These are phyloP conservation scores for Agapetus fuscipes DNA, from an alignment of 2,888 invertebrate genomes.

Conservation along the genomic window DNA sequence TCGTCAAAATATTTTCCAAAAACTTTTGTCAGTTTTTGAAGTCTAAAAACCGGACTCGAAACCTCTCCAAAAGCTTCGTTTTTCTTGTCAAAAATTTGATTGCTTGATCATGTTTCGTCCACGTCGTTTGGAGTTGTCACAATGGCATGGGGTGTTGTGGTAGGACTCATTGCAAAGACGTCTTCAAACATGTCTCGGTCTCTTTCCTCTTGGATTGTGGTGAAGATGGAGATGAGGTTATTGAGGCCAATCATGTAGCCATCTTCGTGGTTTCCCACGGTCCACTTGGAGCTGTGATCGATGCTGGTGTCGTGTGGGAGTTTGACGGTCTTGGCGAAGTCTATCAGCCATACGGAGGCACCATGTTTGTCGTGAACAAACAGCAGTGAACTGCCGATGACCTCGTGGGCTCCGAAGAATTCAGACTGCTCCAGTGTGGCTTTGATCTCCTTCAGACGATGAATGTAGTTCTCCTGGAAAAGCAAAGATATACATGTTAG, in stretches of 20 bases:
- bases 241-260: slow-evolving; percentile 89
- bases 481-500: slow-evolving; percentile 22
- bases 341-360: slow-evolving; percentile 94
- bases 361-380: slow-evolving; percentile 87
- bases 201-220: slow-evolving; percentile 45
- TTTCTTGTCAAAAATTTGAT: background rate
- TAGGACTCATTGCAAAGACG: background rate
- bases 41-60: too few relatives aligned
- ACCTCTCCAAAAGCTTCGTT: too few relatives aligned
- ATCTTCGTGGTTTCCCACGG: slow-evolving; percentile 93
- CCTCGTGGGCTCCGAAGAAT: slow-evolving; percentile 88
- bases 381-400: slow-evolving; percentile 88
- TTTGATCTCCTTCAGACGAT: slow-evolving; percentile 75
- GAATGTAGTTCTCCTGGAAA: slow-evolving; percentile 71
- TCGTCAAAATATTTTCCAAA: too few relatives aligned
- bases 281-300: slow-evolving; percentile 77
- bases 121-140: slow-evolving; percentile 3
- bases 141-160: background rate
- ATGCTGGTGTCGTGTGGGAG: slow-evolving; percentile 66
- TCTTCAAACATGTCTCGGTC: slow-evolving; percentile 24
- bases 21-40: too few relatives aligned
- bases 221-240: slow-evolving; percentile 80
- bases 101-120: slow-evolving; percentile 3
- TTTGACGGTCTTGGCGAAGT: slow-evolving; percentile 90
- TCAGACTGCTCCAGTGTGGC: slow-evolving; percentile 74